Evolutionary conservation across 2,797 vertebrate species (phyloP).

Genomic region (Acridotheres tristis): DNA sequence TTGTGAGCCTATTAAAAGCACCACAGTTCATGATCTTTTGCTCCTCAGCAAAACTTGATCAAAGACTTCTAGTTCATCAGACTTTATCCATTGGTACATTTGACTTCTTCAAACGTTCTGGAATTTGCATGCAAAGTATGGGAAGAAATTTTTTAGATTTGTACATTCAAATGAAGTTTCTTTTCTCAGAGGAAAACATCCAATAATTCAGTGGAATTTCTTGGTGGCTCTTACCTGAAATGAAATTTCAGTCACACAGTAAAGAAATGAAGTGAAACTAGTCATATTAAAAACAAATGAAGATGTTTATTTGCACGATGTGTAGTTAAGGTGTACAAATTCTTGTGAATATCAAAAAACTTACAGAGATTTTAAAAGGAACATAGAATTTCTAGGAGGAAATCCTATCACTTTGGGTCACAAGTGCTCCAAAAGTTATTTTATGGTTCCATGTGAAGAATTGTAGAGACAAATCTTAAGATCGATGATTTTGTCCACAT

Average conservation of each 20-base stretch:
- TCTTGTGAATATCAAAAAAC: neutral
- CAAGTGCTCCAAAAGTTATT: neutral
- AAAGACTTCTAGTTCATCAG: neutral
- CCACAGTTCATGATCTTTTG: neutral
- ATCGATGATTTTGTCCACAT: slow-evolving; percentile 5
- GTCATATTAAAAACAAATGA: neutral
- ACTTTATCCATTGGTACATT: neutral
- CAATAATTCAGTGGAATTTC: neutral
- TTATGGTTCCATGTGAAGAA: neutral
- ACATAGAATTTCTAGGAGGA: neutral
- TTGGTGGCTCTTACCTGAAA: neutral
- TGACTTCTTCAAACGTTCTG: neutral
- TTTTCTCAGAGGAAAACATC: neutral
- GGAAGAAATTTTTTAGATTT: neutral
- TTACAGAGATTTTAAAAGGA: neutral
- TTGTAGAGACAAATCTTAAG: neutral
- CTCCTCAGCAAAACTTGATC: neutral
- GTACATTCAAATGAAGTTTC: neutral
- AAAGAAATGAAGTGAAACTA: neutral
- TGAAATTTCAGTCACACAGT: neutral
- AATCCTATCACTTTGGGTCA: neutral
- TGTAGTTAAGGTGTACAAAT: neutral
- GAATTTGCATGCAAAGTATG: neutral
- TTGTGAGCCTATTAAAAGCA: fast-evolving
- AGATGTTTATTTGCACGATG: neutral